Conservation (phyloP, 2,797 vertebrate genomes). For the Ibycter americanus region DNA sequence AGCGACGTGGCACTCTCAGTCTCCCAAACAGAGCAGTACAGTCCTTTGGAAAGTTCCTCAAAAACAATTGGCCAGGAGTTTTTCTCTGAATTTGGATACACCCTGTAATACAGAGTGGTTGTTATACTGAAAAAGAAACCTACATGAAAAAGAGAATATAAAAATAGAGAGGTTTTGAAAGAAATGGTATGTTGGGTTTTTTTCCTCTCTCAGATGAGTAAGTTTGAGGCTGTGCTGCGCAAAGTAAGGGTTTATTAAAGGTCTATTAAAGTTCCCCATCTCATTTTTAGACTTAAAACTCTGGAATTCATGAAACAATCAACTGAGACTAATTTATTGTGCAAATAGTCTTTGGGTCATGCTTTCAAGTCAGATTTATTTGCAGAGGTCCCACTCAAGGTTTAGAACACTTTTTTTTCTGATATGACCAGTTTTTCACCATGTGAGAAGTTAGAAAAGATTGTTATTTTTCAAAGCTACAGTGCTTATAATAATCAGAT, state of each 20-base stretch:
- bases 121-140: slow-evolving; percentile 18
- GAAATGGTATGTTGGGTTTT: neutral
- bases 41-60: slow-evolving; percentile 63
- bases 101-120: slow-evolving; percentile 42
- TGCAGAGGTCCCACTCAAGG: neutral
- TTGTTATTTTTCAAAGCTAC: neutral
- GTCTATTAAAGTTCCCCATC: neutral
- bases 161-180: slow-evolving; percentile 51
- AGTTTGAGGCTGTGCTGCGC: slow-evolving; percentile 8
- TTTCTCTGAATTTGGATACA: slow-evolving; percentile 51
- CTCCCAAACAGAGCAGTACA: neutral
- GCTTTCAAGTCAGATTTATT: neutral
- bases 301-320: neutral
- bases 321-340: neutral
- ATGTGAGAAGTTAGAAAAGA: neutral
- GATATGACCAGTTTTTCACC: neutral
- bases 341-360: neutral
- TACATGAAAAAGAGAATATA: slow-evolving; percentile 42
- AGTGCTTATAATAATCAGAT: neutral
- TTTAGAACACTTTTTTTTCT: neutral
- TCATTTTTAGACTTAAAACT: neutral
- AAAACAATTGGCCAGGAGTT: slow-evolving; percentile 58
- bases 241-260: neutral
- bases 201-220: neutral
- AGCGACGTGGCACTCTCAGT: slow-evolving; percentile 74